Evolutionary conservation across 2,113 vertebrate species (phyloP).

Genomic region (Tautogolabrus adspersus): DNA sequence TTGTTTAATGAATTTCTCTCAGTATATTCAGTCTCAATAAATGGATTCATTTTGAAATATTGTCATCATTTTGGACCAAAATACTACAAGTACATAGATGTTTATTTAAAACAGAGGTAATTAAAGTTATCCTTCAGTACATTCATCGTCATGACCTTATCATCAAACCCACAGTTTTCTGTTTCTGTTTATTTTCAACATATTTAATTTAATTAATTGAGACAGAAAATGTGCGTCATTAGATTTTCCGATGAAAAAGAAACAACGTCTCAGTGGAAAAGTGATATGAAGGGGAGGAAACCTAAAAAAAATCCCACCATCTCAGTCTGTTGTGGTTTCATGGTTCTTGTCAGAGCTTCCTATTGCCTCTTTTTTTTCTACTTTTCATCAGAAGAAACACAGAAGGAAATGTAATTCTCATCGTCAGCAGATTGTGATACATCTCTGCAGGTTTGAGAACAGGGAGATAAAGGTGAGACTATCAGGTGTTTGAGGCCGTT

Average conservation of each 20-base stretch:
- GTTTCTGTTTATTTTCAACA: neutral
- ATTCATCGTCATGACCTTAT: no score
- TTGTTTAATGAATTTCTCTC: no score
- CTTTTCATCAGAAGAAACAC: neutral
- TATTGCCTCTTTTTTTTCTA: neutral
- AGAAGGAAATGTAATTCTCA: neutral
- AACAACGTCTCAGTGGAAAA: neutral
- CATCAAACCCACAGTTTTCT: no score
- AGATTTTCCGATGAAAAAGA: neutral
- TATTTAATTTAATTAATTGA: neutral
- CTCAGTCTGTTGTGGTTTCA: slow-evolving; percentile 10
- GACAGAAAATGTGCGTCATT: neutral
- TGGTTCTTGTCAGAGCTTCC: neutral
- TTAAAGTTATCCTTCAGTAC: no score
- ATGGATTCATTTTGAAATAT: no score
- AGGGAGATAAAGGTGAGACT: neutral
- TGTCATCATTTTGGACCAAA: no score
- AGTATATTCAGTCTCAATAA: no score
- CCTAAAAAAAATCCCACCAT: slow-evolving; percentile 14
- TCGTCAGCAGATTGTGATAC: neutral
- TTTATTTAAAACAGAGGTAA: no score
- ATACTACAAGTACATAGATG: no score
- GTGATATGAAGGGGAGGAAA: neutral
- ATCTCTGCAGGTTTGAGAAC: neutral
- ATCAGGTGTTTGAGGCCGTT: no score